Base-by-base conservation (phyloP, 2,113 vertebrate species). In the Pteronura brasiliensis region DNA sequence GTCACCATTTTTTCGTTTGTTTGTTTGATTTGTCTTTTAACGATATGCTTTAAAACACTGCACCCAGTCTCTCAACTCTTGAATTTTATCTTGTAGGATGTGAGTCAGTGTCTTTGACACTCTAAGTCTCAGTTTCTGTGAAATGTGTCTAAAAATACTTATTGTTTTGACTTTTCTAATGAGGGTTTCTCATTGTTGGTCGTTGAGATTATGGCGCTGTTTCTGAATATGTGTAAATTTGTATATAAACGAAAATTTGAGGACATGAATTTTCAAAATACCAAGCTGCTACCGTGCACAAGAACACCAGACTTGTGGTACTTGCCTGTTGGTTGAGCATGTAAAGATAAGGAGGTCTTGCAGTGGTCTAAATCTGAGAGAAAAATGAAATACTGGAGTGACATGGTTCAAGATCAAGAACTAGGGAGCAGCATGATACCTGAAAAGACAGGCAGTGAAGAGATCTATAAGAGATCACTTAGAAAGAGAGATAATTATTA, bases 221-320 rank as follows among this genome's bases (percentile, higher is more conserved):
- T 39, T 74, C 81, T 82, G 27, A 20, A 29, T 96, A 80, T 97
- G 74, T 97, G 71, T 69, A 42, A 31, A 77, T 80, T 36, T 34
- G 12, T 31, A 52, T 52, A 9, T 93, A 55, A 74, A 55, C 83
- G 76, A 81, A 95, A 86, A 76, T n/a, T 84, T 86, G 17, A 83
- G 47, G 65, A 29, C 11, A 52, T 69, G 74, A 72, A 65, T 94
- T 91, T 77, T 96, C 39, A 88, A 90, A 95, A 71, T 94, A 39
- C 14, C n/a, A 69, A 15, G 59, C 17, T 76, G 29, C 90, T 79
- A 44, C 42, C 4, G 21, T 82, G 34, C 5, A 52, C 18, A 63
- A 96, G 27, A 67, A 81, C 18, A 93, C 6, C 36, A 72, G 17
- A 83, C 3, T 18, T 55, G 52, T 55, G 52, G 52, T 55, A 49